Evolutionary conservation across 2,113 vertebrate genomes (phyloP).

Genomic region (Trematocara stigmaticum): DNA sequence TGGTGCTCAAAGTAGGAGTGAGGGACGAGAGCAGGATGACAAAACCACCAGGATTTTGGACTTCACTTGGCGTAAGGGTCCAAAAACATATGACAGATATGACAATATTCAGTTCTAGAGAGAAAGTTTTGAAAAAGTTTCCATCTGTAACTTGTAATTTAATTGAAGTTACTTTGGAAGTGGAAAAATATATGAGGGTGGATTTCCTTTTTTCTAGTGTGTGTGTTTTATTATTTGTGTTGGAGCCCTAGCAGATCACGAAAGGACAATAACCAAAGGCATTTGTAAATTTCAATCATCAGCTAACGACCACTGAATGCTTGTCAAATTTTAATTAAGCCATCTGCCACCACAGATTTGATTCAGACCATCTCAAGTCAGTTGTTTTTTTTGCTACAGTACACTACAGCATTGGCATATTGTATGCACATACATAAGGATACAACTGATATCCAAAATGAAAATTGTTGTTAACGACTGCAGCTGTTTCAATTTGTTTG

Average conservation of each 20-base stretch:
- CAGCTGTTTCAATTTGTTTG: background rate
- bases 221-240: background rate
- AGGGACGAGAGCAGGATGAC: background rate
- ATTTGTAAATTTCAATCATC: conserved; percentile 24
- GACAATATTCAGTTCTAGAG: background rate
- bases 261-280: conserved; percentile 42
- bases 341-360: conserved; percentile 38
- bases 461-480: background rate
- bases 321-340: conserved; percentile 50
- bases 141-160: background rate
- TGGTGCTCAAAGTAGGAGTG: background rate
- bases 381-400: background rate
- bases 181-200: background rate
- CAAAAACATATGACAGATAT: background rate
- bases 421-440: background rate
- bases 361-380: background rate
- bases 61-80: background rate
- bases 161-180: background rate
- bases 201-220: background rate
- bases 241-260: background rate
- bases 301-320: background rate
- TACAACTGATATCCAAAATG: background rate
- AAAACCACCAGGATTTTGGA: background rate
- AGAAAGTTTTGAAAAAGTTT: background rate
- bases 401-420: background rate